phyloP scores from a whole-genome alignment of 2,888 invertebrate genomes.

The Caenorhabditis auriculariae region DNA sequence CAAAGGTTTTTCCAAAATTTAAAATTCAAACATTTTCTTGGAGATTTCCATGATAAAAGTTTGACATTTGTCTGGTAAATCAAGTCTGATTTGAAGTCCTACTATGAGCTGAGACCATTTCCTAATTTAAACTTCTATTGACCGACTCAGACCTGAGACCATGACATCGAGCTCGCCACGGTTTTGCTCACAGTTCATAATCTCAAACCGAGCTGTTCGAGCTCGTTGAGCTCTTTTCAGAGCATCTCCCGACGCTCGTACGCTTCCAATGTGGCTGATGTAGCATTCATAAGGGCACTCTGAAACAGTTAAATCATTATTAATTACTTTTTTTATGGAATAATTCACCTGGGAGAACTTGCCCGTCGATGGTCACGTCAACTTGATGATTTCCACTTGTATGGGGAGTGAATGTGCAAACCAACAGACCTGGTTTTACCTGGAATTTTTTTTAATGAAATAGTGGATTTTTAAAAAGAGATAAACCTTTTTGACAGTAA shows the following conservation, averaged over 20 bases:
- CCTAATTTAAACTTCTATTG: background rate
- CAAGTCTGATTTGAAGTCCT: no score
- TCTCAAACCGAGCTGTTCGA: constrained; percentile 60
- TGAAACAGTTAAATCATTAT: constrained; percentile 21
- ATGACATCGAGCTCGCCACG: constrained; percentile 63
- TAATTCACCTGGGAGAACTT: constrained; percentile 70
- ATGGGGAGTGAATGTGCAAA: constrained; percentile 75
- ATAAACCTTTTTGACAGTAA: constrained; percentile 48
- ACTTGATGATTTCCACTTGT: constrained; percentile 84
- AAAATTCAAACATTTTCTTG: no score
- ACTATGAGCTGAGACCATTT: no score
- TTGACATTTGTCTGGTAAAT: no score
- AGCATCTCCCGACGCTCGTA: constrained; percentile 61
- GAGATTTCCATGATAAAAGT: no score
- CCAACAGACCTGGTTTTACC: constrained; percentile 57
- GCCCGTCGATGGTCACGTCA: constrained; percentile 82
- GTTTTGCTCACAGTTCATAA: constrained; percentile 52
- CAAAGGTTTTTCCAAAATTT: no score
- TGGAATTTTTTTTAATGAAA: no score
- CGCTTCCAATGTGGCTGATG: constrained; percentile 50
- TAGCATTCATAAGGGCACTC: constrained; percentile 62
- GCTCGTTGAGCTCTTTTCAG: constrained; percentile 55
- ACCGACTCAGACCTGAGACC: constrained; percentile 53
- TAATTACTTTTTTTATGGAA: constrained; percentile 1
- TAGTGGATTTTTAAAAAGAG: no score